phyloP scores from a whole-genome alignment of 2,888 invertebrate species.

The Trisateles emortualis region DNA sequence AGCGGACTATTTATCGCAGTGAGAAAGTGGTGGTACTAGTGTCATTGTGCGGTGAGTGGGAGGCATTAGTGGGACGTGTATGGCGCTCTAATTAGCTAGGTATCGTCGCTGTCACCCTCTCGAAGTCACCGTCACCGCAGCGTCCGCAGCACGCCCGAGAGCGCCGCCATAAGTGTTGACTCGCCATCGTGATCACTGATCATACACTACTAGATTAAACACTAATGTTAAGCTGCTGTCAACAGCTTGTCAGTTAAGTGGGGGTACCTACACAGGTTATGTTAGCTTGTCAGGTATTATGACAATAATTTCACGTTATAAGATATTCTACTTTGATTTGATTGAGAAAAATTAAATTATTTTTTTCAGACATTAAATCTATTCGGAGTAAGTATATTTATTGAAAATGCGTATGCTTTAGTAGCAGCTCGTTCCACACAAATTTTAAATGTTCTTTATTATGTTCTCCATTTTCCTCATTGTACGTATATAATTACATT shows the following conservation, averaged over 20 bases:
- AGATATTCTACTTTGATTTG: no score
- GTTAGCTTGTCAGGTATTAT: no score
- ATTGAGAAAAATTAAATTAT: no score
- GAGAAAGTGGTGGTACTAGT: conserved; percentile 11
- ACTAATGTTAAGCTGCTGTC: not conserved
- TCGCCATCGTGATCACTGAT: conserved; percentile 2
- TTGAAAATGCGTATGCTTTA: no score
- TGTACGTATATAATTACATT: not conserved
- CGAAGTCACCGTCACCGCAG: conserved; percentile 20
- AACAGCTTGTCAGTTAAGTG: not conserved
- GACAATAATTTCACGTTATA: no score
- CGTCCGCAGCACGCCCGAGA: not conserved
- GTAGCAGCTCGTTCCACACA: no score
- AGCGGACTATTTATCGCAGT: conserved; percentile 13
- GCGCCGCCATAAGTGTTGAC: conserved; percentile 16
- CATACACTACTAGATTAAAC: conserved; percentile 6
- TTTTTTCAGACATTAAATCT: no score
- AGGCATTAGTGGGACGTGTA: conserved; percentile 37
- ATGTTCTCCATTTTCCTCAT: no score
- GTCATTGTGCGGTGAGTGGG: conserved; percentile 34
- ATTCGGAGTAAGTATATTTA: no score
- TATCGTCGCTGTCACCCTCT: conserved; percentile 43
- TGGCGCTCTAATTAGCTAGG: conserved; percentile 50
- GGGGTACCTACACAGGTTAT: not conserved
- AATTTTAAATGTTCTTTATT: not conserved